phyloP scores from a whole-genome alignment of 1,140 invertebrate genomes.

The Diploscapter pachys region DNA sequence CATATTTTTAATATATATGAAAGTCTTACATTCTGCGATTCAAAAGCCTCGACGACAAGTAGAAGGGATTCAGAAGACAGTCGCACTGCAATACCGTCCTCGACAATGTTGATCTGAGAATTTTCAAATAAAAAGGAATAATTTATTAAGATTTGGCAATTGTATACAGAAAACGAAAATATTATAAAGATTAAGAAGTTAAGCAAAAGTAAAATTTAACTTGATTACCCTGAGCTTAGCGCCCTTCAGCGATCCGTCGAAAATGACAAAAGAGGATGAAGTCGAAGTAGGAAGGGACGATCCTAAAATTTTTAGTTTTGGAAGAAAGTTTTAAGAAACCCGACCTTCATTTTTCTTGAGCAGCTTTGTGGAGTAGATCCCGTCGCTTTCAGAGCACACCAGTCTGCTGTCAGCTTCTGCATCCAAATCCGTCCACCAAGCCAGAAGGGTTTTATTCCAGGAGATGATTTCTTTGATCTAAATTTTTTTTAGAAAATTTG shows the following conservation, averaged over 20 bases:
- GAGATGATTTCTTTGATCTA: conserved; percentile 15
- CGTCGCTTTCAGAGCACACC: conserved; percentile 24
- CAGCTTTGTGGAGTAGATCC: conserved; percentile 25
- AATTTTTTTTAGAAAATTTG: neutral
- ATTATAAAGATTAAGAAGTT: too few relatives aligned
- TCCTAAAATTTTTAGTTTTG: too few relatives aligned
- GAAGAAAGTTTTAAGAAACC: too few relatives aligned
- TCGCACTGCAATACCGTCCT: conserved; percentile 22
- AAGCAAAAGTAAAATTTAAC: too few relatives aligned
- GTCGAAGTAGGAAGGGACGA: neutral
- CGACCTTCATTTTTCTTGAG: conserved; percentile 3
- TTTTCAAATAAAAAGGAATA: too few relatives aligned
- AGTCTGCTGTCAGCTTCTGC: conserved; percentile 15
- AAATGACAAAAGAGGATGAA: conserved; percentile 26
- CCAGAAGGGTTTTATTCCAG: conserved; percentile 19
- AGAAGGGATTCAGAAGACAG: conserved; percentile 4
- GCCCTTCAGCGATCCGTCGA: conserved; percentile 23
- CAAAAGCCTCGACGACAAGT: neutral
- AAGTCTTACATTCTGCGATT: too few relatives aligned
- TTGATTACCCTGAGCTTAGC: too few relatives aligned
- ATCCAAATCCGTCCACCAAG: conserved; percentile 21
- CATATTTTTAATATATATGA: too few relatives aligned
- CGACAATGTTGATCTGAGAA: conserved; percentile 11
- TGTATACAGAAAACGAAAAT: too few relatives aligned
- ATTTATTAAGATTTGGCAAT: too few relatives aligned